Evolutionary conservation across 2,797 vertebrate species (phyloP), one percentile per base, ranked within the genome.

Genomic region (Sebastes glaucus): DNA sequence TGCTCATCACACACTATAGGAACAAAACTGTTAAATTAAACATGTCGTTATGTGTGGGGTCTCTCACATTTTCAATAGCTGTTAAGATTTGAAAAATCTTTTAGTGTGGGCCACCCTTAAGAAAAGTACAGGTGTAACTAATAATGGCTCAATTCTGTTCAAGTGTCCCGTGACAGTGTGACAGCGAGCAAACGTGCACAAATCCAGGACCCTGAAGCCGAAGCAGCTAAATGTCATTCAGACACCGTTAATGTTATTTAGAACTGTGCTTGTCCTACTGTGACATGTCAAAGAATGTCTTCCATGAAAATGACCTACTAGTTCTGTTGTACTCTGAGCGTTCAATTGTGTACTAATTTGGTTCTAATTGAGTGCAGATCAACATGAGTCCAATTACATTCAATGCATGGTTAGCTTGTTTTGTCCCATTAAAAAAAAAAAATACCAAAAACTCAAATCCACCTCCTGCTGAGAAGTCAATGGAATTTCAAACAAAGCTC

Each of bases 401-500:
- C 74, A 83, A 81, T 68, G 75, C 72, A 76, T 71, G 55, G 70
- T 90, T 86, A 87, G 82, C 87, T 88, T 91, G 85, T 90, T 92
- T 89, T 85, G 77, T 91, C 79, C 86, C 49, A 82, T 90, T 86
- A 30, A 16, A 10, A 68, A 79, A 79, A 42, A 42, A 82, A 75
- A 74, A 74, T 59, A 89, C 66, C 56, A 81, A 92, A 90, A 89
- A 81, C 71, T 90, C 18, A 83, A 93, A 92, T 77, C 82, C 77
- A 92, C 83, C 87, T 67, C 92, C 89, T 76, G 72, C 81, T 55
- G 84, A 80, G 73, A 60, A 86, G 80, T 92, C 92, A 74, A 90
- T 92, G 85, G 76, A 91, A 90, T 87, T 85, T 70, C 67, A 75
- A 92, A 88, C 90, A 93, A 89, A 90, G 84, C 91, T 90, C 83